Evolutionary conservation across 2,113 vertebrate genomes (phyloP), one percentile per base, ranked within the genome.

Genomic region (Pelecanoides urinatrix): DNA sequence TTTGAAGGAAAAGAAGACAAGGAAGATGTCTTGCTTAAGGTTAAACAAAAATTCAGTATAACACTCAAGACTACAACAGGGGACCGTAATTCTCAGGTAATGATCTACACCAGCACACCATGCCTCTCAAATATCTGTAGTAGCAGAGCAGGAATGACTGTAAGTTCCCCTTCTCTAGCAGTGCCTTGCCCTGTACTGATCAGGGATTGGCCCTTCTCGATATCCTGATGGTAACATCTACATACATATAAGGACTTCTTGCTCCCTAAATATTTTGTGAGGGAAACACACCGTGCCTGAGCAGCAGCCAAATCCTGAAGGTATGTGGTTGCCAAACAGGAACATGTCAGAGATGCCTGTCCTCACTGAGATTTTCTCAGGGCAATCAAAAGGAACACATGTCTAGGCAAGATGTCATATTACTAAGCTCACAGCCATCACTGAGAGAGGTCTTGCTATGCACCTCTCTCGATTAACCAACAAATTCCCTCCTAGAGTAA

Each of bases 391-490:
- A 70, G 49, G 61, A 90, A 18, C 26, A 17, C 81, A 29, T 36
- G 34, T 70, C 89, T 83, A 94, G 84, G 59, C 75, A 88, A 91
- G 86, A 63, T 73, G 56, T 45, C 68, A 47, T 29, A 88, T 38
- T 88, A 45, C 34, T 36, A 75, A 66, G 49, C 66, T 93, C 71
- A 73, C 61, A 74, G 72, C 50, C 80, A 73, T 47, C 38, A 34
- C 82, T 42, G 45, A 89, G 61, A 74, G 49, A 58, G 38, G 26
- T 56, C 74, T 67, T 90, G 59, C 92, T 95, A 86, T 70, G 82
- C 55, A 59, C 29, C 49, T 55, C 67, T 63, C 59, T 75, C 23
- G 26, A 94, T 97, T 97, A 97, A 97, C 40, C 70, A 94, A 79
- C 42, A 63, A 68, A 70, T 55, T 94, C 52, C 66, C 42, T 93